Base-by-base conservation (phyloP, 2,888 invertebrate species). In the Ophonus ardosiacus region DNA sequence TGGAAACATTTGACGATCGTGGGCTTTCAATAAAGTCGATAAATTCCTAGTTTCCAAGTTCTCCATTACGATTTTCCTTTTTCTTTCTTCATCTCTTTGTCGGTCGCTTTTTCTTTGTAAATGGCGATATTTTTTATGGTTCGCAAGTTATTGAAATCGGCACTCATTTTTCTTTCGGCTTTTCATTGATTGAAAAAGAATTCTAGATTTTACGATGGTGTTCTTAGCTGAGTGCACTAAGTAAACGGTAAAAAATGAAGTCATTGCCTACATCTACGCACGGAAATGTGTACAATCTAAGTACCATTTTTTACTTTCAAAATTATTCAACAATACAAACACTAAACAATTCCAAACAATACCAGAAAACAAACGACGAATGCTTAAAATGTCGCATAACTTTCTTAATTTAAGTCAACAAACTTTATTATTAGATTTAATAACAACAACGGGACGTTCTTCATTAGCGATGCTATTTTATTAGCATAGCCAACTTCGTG, bases 381-480 rank as follows among this genome's bases (percentile, higher is more conserved):
- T 38, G 5, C 13, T 68, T 68, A 15, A 68, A 68, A 68, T 68
- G 68, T 38, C 68, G 38, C n/a, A 59, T 59, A 59, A 63, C 63
- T 63, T 61, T 18, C 63, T 63, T 31, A 74, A 74, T 74, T 43
- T 74, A 7, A 74, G 43, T 43, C 71, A 43, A 43, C 18, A 74
- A 74, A 74, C 18, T 40, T 68, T 68, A 68, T 74, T 74, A 43
- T 74, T 74, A 74, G 71, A 74, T 74, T 3, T 74, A 74, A 43
- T 51, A 43, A 68, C 15, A 68, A 68, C 40, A 40, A 68, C 15
- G 68, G 4, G 8, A 24, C 63, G 68, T 68, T 17, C 40, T 68
- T 68, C 68, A 68, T 38, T 31, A 31, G 17, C 17, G 31, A 24
- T 40, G 15, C n/a, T 40, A 17, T 40, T 74, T 74, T 74, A 13